A percentile compares a stretch with the other conserved stretches of the same genome.
phyloP scores from a whole-genome alignment of 2,888 invertebrate genomes.

The Thecophora atra region DNA sequence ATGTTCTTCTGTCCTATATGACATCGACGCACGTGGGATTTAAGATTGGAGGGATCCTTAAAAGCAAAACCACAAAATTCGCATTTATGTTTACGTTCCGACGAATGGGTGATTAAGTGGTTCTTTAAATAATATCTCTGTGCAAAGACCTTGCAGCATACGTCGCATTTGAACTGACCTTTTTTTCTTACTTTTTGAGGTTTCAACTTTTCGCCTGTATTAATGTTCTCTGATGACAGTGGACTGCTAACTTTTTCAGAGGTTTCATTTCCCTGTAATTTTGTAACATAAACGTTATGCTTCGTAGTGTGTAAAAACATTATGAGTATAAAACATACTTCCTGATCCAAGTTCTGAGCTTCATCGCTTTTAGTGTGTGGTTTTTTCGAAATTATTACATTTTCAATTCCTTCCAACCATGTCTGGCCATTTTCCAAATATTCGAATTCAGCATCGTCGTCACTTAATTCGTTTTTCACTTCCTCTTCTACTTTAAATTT shows the following conservation, averaged over 20 bases:
- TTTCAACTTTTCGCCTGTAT: neutral
- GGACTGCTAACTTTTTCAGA: neutral
- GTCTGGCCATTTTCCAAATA: too few species aligned
- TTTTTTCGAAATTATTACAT: too few species aligned
- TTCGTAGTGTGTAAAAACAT: neutral
- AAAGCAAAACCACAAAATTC: slow-evolving; percentile 9
- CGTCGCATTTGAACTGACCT: neutral
- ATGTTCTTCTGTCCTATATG: neutral
- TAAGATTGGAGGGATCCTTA: neutral
- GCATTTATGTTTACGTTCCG: slow-evolving; percentile 14
- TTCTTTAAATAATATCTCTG: neutral
- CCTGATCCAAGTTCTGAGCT: neutral
- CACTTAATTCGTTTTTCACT: too few species aligned
- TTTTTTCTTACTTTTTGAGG: neutral
- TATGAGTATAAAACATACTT: neutral
- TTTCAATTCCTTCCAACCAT: too few species aligned
- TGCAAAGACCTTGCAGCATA: slow-evolving; percentile 6
- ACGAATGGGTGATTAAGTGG: slow-evolving; percentile 28
- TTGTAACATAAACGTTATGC: neutral
- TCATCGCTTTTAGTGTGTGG: too few species aligned
- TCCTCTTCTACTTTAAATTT: too few species aligned
- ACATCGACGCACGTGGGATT: slow-evolving; percentile 1
- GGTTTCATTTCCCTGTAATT: neutral
- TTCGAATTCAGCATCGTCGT: too few species aligned
- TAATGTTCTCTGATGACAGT: neutral